Conservation (phyloP, 2,888 invertebrate genomes). For the Stenolophus ochropezus region DNA sequence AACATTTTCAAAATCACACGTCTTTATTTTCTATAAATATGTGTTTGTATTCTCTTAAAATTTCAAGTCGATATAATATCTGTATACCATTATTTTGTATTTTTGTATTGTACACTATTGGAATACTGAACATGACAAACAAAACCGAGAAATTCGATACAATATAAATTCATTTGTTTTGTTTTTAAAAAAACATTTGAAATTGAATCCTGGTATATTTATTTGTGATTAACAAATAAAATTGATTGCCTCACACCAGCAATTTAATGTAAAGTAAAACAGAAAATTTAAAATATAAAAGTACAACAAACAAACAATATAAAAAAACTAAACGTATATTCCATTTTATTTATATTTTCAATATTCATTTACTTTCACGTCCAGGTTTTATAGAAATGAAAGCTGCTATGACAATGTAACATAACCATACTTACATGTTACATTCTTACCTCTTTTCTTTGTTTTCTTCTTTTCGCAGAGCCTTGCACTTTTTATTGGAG, state of each 20-base stretch:
- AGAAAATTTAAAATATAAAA: background rate
- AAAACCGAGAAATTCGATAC: background rate
- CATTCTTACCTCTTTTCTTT: background rate
- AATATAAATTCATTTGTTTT: background rate
- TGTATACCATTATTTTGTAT: background rate
- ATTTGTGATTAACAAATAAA: background rate
- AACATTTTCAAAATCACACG: too few species aligned
- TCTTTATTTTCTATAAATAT: too few species aligned
- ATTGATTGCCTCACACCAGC: background rate
- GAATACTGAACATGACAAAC: background rate
- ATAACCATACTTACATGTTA: background rate
- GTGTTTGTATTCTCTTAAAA: too few species aligned
- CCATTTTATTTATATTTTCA: background rate
- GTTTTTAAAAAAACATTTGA: background rate
- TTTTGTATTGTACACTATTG: background rate
- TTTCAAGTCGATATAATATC: too few species aligned
- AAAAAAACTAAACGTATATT: too few species aligned
- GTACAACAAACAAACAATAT: too few species aligned
- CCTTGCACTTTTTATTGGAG: conserved; percentile 85
- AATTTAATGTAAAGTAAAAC: background rate
- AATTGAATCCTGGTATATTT: background rate
- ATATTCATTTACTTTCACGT: background rate
- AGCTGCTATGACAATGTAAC: background rate
- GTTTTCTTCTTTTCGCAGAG: conserved; percentile 74
- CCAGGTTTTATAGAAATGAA: background rate